Percentiles rank a stretch among this genome's conserved stretches.
Conservation (phyloP, 1,140 invertebrate species). For the Thaumatotibia leucotreta region DNA sequence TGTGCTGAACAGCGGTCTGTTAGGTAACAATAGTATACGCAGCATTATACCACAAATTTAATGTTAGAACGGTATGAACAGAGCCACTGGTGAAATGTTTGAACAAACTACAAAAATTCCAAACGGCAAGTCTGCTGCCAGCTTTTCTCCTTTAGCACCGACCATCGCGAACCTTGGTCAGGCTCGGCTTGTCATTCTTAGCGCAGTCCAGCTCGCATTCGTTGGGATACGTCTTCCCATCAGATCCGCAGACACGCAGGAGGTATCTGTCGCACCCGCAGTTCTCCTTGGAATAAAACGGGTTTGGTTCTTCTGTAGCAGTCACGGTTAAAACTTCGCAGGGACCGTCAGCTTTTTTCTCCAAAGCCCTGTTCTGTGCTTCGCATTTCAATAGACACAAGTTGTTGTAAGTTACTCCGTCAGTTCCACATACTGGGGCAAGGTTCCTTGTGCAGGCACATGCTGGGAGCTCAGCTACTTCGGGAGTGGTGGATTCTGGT, state of each 20-base stretch:
- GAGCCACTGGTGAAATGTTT: no score
- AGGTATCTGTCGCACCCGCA: not conserved
- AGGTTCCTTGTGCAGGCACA: no score
- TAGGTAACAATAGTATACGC: no score
- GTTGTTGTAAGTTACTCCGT: constrained; percentile 10
- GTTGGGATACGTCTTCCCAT: not conserved
- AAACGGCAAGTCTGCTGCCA: no score
- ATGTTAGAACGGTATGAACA: no score
- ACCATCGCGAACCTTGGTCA: not conserved
- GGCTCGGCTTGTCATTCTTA: not conserved
- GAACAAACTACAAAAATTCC: no score
- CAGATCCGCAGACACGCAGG: not conserved
- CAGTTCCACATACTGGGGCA: not conserved
- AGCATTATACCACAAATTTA: no score
- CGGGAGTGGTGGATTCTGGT: constrained; percentile 16
- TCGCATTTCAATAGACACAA: constrained; percentile 10
- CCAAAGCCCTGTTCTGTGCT: not conserved
- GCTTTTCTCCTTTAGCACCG: no score
- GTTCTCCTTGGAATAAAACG: not conserved
- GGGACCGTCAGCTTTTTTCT: not conserved
- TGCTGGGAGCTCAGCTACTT: not conserved
- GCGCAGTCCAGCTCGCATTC: not conserved
- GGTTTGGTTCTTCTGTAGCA: not conserved
- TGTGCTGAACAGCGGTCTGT: no score
- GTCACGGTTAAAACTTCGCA: not conserved